Conservation (phyloP, 2,113 vertebrate species). For the Rattus norvegicus region DNA sequence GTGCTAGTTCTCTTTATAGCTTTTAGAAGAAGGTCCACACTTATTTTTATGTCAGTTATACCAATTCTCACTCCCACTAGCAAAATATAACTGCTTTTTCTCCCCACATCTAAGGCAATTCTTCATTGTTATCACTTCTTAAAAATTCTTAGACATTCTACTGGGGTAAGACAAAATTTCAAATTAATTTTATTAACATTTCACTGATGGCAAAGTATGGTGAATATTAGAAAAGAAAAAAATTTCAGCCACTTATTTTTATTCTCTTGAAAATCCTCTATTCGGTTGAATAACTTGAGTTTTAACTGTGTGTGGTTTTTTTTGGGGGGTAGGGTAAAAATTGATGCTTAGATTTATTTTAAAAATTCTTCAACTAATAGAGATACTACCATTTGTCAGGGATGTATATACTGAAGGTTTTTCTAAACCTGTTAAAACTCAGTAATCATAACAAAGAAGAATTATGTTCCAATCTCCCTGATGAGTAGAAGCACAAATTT, state of each 20-base stretch:
- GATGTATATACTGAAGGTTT: neutral
- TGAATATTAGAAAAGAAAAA: neutral
- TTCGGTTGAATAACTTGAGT: neutral
- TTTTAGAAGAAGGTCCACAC: neutral
- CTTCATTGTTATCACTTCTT: neutral
- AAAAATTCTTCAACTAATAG: neutral
- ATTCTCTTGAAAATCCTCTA: neutral
- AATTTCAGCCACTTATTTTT: neutral
- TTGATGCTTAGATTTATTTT: too few species aligned
- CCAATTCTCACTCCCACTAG: neutral
- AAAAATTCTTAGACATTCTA: neutral
- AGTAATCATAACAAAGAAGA: neutral
- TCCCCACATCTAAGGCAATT: neutral
- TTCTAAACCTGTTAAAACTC: neutral
- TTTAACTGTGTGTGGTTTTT: neutral
- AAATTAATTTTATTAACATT: neutral
- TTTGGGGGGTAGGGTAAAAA: fast-evolving
- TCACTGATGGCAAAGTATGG: neutral
- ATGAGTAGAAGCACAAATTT: neutral
- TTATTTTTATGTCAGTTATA: neutral
- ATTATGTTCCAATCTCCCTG: neutral
- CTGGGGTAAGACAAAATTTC: neutral
- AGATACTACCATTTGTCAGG: neutral
- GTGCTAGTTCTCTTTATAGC: neutral
- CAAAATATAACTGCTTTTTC: neutral